phyloP scores from a whole-genome alignment of 2,797 vertebrate genomes.

The Nothura maculosa region DNA sequence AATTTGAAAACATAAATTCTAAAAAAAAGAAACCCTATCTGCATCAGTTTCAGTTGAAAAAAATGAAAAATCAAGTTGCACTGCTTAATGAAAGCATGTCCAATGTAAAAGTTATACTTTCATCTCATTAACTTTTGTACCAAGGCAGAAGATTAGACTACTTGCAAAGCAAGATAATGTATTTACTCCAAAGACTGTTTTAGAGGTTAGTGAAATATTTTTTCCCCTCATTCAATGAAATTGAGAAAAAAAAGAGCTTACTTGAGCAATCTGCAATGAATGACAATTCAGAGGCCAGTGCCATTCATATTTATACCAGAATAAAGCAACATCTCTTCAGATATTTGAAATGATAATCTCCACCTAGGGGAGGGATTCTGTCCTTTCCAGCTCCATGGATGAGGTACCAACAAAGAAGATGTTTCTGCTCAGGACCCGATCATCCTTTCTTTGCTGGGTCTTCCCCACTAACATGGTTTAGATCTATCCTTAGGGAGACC shows the following conservation, averaged over 20 bases:
- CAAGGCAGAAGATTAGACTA: background rate
- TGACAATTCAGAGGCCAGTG: slow-evolving; percentile 4
- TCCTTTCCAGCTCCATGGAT: background rate
- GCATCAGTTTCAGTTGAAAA: background rate
- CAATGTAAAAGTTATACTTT: background rate
- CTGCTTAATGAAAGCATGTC: background rate
- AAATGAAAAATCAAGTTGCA: background rate
- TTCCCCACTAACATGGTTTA: background rate
- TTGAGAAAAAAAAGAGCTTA: background rate
- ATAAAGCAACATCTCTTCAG: background rate
- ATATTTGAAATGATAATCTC: background rate
- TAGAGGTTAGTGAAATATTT: background rate
- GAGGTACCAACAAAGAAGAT: background rate
- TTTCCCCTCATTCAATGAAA: background rate
- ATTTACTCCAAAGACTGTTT: background rate
- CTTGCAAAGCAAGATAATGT: background rate
- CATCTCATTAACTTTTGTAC: background rate
- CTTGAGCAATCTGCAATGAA: slow-evolving; percentile 10
- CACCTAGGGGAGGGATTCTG: background rate
- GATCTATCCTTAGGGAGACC: background rate
- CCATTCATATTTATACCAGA: background rate
- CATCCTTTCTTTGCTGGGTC: background rate
- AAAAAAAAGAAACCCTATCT: no score
- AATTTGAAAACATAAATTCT: no score
- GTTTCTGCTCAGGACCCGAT: background rate